Percentiles rank a stretch among this genome's conserved stretches.
phyloP scores from a whole-genome alignment of 2,797 vertebrate species.

The Odontamblyopus rebecca region DNA sequence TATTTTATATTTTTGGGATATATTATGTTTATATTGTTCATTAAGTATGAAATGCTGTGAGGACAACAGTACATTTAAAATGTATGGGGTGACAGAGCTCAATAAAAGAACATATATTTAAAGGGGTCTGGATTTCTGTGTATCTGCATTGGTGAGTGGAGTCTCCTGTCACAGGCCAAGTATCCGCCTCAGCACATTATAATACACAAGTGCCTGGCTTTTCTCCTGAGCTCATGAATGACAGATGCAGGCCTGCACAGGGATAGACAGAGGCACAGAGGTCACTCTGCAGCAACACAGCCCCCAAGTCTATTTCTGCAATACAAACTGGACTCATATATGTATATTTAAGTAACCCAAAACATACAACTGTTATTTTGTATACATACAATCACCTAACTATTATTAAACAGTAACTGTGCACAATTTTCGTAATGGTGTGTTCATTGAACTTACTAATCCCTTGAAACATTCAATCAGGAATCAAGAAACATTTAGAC shows the following conservation, averaged over 20 bases:
- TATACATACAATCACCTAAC: too few relatives aligned
- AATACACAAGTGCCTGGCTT: constrained; percentile 2
- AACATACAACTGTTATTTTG: too few relatives aligned
- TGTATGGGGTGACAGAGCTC: neutral
- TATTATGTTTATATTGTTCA: neutral
- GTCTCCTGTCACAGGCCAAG: neutral
- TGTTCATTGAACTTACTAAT: too few relatives aligned
- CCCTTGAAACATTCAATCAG: too few relatives aligned
- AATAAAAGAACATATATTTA: neutral
- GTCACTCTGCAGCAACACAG: neutral
- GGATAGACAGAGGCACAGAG: neutral
- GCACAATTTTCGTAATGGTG: too few relatives aligned
- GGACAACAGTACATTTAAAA: neutral
- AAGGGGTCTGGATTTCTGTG: neutral
- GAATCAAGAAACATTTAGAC: too few relatives aligned
- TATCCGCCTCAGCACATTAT: constrained; percentile 9
- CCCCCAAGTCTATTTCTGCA: neutral
- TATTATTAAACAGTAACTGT: too few relatives aligned
- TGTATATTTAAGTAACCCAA: too few relatives aligned
- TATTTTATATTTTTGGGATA: neutral
- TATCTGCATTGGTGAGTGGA: constrained; percentile 4
- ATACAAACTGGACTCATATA: neutral
- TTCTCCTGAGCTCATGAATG: neutral
- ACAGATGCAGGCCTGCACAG: neutral
- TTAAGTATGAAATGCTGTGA: neutral